Conservation (phyloP, 2,888 invertebrate species). For the Pecten maximus region DNA sequence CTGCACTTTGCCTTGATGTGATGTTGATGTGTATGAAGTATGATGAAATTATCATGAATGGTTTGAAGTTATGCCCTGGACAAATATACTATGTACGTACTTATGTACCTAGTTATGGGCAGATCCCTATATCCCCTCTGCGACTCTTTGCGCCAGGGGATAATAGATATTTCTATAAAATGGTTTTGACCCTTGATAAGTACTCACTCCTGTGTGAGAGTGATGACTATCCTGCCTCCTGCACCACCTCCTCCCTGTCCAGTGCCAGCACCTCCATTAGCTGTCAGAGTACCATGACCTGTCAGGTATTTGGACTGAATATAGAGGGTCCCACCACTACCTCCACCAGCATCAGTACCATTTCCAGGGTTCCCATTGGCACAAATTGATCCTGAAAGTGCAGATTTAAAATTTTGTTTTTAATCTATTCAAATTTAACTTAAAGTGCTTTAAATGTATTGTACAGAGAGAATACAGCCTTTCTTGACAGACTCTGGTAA, state of each 20-base stretch:
- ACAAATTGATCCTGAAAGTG: conserved; percentile 62
- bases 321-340: conserved; percentile 68
- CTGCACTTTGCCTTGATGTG: too few species aligned
- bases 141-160: too few species aligned
- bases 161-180: too few species aligned
- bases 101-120: too few species aligned
- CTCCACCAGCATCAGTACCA: conserved; percentile 65
- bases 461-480: too few species aligned
- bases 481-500: neutral
- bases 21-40: too few species aligned
- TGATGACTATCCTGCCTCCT: conserved; percentile 67
- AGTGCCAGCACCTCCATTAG: conserved; percentile 65
- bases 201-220: conserved; percentile 56
- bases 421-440: too few species aligned
- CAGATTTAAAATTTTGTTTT: conserved; percentile 8
- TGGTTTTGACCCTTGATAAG: neutral
- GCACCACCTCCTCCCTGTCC: conserved; percentile 69
- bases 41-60: too few species aligned
- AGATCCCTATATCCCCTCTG: too few species aligned
- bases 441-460: too few species aligned
- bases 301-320: conserved; percentile 55
- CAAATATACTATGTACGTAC: too few species aligned
- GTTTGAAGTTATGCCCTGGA: too few species aligned
- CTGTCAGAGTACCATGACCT: conserved; percentile 64
- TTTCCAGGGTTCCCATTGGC: conserved; percentile 65